Evolutionary conservation across 2,888 invertebrate species (phyloP).

Genomic region (Drosophila borealis): DNA sequence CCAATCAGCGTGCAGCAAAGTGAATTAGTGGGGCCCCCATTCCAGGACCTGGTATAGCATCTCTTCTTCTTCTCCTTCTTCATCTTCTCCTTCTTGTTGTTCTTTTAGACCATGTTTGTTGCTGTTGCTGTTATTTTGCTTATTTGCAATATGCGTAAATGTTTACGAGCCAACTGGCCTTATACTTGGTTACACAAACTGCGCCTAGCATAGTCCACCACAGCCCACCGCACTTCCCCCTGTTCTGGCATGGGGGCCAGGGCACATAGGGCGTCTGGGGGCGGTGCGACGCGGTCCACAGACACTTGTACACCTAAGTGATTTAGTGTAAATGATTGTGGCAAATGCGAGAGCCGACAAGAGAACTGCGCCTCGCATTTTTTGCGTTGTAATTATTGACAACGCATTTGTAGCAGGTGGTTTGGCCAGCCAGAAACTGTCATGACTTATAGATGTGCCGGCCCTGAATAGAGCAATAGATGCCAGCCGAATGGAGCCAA

Average conservation of each 20-base stretch:
- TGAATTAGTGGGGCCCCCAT: slow-evolving; percentile 74
- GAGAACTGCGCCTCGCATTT: slow-evolving; percentile 33
- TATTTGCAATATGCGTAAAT: slow-evolving; percentile 80
- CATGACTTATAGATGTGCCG: slow-evolving; percentile 37
- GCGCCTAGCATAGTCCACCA: slow-evolving; percentile 5
- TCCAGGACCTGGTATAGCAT: slow-evolving; percentile 32
- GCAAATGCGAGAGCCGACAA: slow-evolving; percentile 55
- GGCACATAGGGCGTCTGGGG: too few species aligned
- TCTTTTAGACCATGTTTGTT: slow-evolving; percentile 6
- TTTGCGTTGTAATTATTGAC: slow-evolving; percentile 72
- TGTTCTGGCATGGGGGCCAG: too few species aligned
- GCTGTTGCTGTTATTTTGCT: slow-evolving; percentile 53
- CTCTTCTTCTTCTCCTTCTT: slow-evolving; percentile 3
- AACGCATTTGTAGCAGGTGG: slow-evolving; percentile 67
- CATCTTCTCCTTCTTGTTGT: too few species aligned
- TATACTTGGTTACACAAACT: slow-evolving; percentile 30
- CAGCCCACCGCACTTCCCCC: not conserved
- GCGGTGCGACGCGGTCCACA: slow-evolving; percentile 11
- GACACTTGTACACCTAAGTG: slow-evolving; percentile 79
- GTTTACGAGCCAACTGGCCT: slow-evolving; percentile 67
- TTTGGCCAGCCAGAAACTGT: slow-evolving; percentile 38
- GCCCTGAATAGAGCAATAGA: slow-evolving; percentile 46
- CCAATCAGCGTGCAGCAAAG: slow-evolving; percentile 82
- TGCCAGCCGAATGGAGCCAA: not conserved
- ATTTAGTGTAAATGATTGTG: slow-evolving; percentile 81